Evolutionary conservation across 2,113 vertebrate species (phyloP).

Genomic region (Pseudorectes ferrugineus): DNA sequence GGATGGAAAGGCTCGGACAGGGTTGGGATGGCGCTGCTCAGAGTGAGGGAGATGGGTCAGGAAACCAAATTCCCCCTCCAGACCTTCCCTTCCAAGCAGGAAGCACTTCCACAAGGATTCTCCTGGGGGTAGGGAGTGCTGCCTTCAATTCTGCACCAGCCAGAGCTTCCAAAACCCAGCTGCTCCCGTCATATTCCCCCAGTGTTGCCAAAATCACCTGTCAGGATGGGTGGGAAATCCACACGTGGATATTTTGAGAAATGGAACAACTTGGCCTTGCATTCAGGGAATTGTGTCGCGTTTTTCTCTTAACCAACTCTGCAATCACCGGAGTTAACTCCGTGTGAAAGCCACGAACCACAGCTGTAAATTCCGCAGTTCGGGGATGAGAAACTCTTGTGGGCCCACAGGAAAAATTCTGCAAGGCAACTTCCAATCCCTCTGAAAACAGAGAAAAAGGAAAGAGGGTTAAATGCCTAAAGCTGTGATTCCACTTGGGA

Average conservation of each 20-base stretch:
- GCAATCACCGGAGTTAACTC: not conserved
- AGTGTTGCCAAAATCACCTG: rapidly evolving
- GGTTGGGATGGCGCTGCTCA: rapidly evolving
- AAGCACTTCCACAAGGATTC: rapidly evolving
- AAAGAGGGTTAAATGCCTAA: not conserved
- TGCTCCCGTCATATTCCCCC: rapidly evolving
- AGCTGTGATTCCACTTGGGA: not conserved
- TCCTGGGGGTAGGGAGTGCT: rapidly evolving
- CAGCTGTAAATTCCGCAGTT: not conserved
- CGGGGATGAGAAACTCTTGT: not conserved
- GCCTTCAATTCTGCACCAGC: not conserved
- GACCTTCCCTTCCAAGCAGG: not conserved
- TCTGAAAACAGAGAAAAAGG: not conserved
- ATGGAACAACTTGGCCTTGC: rapidly evolving
- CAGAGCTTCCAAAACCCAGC: rapidly evolving
- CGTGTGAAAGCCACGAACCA: rapidly evolving
- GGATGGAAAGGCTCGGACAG: rapidly evolving
- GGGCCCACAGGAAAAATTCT: not conserved
- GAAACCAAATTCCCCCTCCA: rapidly evolving
- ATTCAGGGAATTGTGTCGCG: rapidly evolving
- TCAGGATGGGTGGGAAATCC: not conserved
- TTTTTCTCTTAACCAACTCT: not conserved
- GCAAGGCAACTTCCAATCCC: not conserved
- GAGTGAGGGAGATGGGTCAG: rapidly evolving
- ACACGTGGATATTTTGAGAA: rapidly evolving